Conservation (phyloP, 2,797 vertebrate species). For the Brachyalestes nurse region DNA sequence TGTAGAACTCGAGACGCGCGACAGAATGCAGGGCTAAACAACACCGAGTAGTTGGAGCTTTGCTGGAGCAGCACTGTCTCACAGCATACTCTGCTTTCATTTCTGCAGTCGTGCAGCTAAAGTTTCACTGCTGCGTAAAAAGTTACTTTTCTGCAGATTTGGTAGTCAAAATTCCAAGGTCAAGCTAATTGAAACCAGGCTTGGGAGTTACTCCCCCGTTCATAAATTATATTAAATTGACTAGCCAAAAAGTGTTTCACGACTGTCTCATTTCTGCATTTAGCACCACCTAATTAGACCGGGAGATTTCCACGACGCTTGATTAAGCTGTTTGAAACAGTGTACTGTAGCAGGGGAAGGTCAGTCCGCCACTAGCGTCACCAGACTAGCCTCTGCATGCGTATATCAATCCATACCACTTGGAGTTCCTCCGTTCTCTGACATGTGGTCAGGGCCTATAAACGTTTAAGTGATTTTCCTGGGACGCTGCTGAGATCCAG, state of each 20-base stretch:
- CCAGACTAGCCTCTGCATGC: conserved; percentile 10
- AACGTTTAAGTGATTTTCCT: conserved; percentile 58
- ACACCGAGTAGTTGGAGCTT: background rate
- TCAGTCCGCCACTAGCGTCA: conserved; percentile 1
- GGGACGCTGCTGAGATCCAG: conserved; percentile 50
- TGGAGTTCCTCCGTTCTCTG: conserved; percentile 41
- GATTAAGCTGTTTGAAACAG: conserved; percentile 49
- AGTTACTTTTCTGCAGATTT: conserved; percentile 24
- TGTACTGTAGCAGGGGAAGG: conserved; percentile 23
- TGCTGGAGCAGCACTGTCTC: background rate
- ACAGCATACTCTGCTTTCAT: conserved; percentile 36
- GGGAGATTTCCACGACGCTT: conserved; percentile 37
- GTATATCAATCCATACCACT: conserved; percentile 46
- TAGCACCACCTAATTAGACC: conserved; percentile 47
- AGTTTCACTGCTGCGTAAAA: conserved; percentile 47
- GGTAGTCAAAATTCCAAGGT: conserved; percentile 47
- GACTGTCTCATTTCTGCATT: conserved; percentile 42
- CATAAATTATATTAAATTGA: conserved; percentile 52
- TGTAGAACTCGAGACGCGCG: conserved; percentile 24
- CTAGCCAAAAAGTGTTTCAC: conserved; percentile 44
- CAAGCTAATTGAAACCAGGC: conserved; percentile 54
- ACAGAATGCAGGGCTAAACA: conserved; percentile 5
- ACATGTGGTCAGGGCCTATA: conserved; percentile 54
- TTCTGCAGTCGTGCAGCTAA: conserved; percentile 25
- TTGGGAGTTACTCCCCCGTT: conserved; percentile 22